Conservation (phyloP, 2,888 invertebrate species). For the Cosmia pyralina region DNA sequence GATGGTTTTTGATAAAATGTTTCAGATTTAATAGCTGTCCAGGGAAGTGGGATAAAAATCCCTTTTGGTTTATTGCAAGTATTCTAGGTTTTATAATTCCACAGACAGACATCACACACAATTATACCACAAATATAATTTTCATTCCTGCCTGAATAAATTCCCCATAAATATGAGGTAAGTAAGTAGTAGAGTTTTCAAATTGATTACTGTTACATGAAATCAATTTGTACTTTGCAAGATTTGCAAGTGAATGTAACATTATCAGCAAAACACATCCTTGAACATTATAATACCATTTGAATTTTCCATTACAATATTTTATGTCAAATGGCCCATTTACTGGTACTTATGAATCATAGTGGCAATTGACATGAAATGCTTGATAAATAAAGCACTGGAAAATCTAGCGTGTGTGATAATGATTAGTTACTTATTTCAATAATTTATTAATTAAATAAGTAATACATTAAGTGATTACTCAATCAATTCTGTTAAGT, state of each 20-base stretch:
- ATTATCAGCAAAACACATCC: not conserved
- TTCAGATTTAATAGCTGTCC: no score
- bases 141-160: not conserved
- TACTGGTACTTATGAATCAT: not conserved
- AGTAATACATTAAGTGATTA: not conserved
- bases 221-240: conserved; percentile 7
- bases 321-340: not conserved
- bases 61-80: no score
- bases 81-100: no score
- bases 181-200: not conserved
- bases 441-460: not conserved
- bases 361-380: not conserved
- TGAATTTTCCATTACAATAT: conserved; percentile 2
- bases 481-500: not conserved
- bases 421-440: not conserved
- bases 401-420: not conserved
- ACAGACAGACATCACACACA: no score
- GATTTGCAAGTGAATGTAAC: conserved; percentile 13
- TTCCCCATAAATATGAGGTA: not conserved
- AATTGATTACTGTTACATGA: conserved; percentile 5
- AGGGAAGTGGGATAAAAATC: no score
- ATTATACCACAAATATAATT: not conserved
- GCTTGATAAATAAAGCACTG: not conserved
- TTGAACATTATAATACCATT: conserved; percentile 18
- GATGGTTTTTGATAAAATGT: no score